Base-by-base conservation (phyloP, 2,888 invertebrate genomes). In the Drosophila dives region DNA sequence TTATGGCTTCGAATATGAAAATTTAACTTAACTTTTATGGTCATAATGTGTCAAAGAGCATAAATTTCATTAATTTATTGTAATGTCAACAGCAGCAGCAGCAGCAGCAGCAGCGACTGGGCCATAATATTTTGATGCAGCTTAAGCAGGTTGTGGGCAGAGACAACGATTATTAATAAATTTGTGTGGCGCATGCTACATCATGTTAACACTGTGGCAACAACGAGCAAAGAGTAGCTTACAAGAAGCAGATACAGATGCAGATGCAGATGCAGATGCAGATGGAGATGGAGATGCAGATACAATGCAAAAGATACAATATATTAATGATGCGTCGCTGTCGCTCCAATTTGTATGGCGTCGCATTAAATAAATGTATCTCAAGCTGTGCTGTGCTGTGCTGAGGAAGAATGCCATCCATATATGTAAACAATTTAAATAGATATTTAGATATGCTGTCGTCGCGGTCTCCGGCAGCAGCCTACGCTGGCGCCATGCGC, bases 11-110 rank as follows among this genome's bases (percentile, higher is more conserved):
- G 61, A 29, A 48, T 70, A 72, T 71, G 70, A 51, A 73, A 70
- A 74, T 75, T 59, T 61, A 65, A 65, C 59, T 72, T 74, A 84
- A 77, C 83, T 79, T 89, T 84, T 81, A 87, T 89, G 90, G 85
- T 59, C 83, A 90, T 84, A 84, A 91, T 83, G 90, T 91, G 90
- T 89, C 89, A 91, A 91, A 88, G 86, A 75, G 51, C 81, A 87
- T 91, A 90, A 91, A 91, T 85, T 88, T 85, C 88, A 90, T 91
- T 90, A 87, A 92, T 90, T 91, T 91, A 90, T 90, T 89, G 83
- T 81, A 85, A 83, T 83, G 83, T 70, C 86, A 85, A 79, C 86
- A 80, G 74, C 75, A 66, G 77, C 86, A 80, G 74, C 75, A 66
- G 77, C 86, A 80, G 74, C 75, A 66, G 77, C 75, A 55, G 56